Evolutionary conservation across 2,797 vertebrate species (phyloP), one percentile per base, ranked within the genome.

Genomic region (Acanthornis magna): DNA sequence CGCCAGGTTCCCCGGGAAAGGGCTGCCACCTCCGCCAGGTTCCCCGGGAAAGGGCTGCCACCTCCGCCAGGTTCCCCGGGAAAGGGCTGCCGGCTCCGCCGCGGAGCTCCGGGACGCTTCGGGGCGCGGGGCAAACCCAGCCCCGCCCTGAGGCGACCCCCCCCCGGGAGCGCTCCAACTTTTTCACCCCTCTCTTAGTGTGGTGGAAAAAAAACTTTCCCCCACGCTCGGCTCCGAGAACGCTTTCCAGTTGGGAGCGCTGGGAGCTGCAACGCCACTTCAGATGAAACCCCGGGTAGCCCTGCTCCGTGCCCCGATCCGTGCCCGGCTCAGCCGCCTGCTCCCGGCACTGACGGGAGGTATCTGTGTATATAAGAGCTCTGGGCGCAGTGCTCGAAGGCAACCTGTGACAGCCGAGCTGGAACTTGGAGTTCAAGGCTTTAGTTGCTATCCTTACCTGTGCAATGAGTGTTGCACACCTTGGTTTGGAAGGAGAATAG

Each of bases 291-390:
- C 22, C 20, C 60, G 1, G 73, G 11, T 7, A 15, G 51, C 36
- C n/a, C n/a, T 36, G 36, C 36, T 36, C 36, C 36, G 36, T 36
- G 36, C 36, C 29, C 5, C 18, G 20, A 30, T 48, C 67, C 50
- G 14, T 7, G 42, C 45, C 47, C 47, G 23, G 47, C 47, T 48
- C 47, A 14, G 47, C 13, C 47, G 23, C 23, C 47, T 14, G 47
- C 18, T 48, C 47, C 11, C 47, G 47, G 30, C 53, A 5, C 45
- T 12, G 51, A 12, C 7, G 3, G 38, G 11, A 71, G n/a, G 3
- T 7, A 2, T 6, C 30, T 7, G 13, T 9, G n/a, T 12, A 0
- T 5, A 32, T 4, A 1, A 0, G 30, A 58, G 30, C 38, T 9
- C 58, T 6, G 71, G 43, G 12, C 2, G 8, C 53, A 3, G 51